phyloP scores from a whole-genome alignment of 2,888 invertebrate species.

The Agrotis segetum region DNA sequence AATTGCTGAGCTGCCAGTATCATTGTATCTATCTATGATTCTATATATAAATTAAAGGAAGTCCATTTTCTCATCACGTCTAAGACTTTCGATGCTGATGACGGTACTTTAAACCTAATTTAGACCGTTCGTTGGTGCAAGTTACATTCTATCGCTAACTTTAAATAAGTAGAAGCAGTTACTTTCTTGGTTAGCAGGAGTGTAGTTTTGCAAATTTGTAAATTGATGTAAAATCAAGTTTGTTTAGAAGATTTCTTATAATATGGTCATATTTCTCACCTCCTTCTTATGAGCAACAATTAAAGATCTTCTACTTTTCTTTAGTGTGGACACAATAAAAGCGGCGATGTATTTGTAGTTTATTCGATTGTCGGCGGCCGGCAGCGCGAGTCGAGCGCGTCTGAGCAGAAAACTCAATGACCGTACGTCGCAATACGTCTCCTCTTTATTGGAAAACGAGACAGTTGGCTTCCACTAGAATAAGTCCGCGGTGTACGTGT shows the following conservation, averaged over 20 bases:
- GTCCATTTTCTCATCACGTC: constrained; percentile 77
- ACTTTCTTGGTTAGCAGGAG: constrained; percentile 56
- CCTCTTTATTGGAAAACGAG: constrained; percentile 88
- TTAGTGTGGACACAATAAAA: constrained; percentile 48
- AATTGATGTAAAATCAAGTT: constrained; percentile 31
- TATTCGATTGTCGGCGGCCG: constrained; percentile 73
- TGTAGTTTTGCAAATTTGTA: constrained; percentile 31
- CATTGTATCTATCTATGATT: constrained; percentile 71
- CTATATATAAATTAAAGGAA: constrained; percentile 77
- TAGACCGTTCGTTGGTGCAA: constrained; percentile 69
- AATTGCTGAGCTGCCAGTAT: constrained; percentile 76
- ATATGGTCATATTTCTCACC: neutral
- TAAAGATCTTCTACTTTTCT: constrained; percentile 37
- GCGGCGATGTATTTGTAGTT: constrained; percentile 63
- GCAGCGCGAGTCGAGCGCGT: constrained; percentile 73
- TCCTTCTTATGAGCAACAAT: constrained; percentile 28
- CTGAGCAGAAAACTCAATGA: constrained; percentile 88
- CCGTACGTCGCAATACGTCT: constrained; percentile 86
- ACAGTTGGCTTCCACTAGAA: constrained; percentile 85
- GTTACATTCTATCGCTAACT: constrained; percentile 64
- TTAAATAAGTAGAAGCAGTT: constrained; percentile 57
- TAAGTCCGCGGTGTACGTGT: constrained; percentile 81
- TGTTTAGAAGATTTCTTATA: constrained; percentile 9
- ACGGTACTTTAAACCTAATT: constrained; percentile 72
- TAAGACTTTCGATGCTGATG: constrained; percentile 61